Evolutionary conservation across 2,888 invertebrate genomes (phyloP).

Genomic region (Dicycla oo): DNA sequence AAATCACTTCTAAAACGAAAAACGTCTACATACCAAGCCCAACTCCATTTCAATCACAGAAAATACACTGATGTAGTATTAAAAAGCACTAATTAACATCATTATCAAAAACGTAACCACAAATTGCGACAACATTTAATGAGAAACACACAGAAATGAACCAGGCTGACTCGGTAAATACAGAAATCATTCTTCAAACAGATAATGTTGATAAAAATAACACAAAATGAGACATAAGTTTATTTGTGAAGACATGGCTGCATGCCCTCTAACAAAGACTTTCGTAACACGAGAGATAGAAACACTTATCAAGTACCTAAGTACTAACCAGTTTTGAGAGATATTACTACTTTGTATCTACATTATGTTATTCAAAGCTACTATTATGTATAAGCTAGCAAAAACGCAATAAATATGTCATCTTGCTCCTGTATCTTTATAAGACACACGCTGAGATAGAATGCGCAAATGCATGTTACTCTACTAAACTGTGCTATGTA

Average conservation of each 20-base stretch:
- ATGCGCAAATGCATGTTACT: neutral
- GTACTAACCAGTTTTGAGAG: slow-evolving; percentile 14
- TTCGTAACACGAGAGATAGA: slow-evolving; percentile 6
- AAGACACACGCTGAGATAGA: neutral
- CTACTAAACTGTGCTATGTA: neutral
- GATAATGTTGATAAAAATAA: slow-evolving; percentile 57
- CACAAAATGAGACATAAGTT: slow-evolving; percentile 16
- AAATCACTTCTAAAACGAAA: slow-evolving; percentile 4
- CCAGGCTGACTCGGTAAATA: slow-evolving; percentile 37
- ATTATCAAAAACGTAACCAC: slow-evolving; percentile 37
- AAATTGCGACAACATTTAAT: slow-evolving; percentile 39
- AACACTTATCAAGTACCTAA: slow-evolving; percentile 3
- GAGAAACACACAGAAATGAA: slow-evolving; percentile 15
- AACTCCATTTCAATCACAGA: slow-evolving; percentile 58
- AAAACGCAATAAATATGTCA: neutral
- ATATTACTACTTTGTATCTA: slow-evolving; percentile 10
- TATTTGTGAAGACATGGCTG: slow-evolving; percentile 36
- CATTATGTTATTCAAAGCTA: neutral
- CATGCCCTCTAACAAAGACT: slow-evolving; percentile 46
- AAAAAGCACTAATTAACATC: slow-evolving; percentile 28
- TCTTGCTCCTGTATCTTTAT: neutral
- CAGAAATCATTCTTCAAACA: slow-evolving; percentile 65
- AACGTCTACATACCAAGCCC: slow-evolving; percentile 48
- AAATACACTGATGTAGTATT: neutral
- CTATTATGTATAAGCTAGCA: neutral